These are phyloP conservation scores for Clitarchus hookeri DNA, from an alignment of 2,888 invertebrate genomes.

Conservation along the genomic window DNA sequence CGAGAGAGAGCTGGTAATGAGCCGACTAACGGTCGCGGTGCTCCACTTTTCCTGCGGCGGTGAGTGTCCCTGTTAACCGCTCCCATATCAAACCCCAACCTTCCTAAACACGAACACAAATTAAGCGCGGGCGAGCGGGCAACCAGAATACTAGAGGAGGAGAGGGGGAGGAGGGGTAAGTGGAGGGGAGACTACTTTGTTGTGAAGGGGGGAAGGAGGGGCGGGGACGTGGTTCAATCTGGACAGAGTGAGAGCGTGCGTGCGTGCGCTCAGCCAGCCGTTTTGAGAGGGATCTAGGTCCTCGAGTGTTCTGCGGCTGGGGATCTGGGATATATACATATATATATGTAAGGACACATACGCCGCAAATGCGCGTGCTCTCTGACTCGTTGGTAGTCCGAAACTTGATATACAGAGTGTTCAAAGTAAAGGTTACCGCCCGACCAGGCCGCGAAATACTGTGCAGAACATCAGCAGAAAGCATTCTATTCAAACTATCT, in stretches of 20 bases:
- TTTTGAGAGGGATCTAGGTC: not conserved
- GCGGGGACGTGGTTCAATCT: constrained; percentile 29
- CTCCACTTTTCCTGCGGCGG: not conserved
- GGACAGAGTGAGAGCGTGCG: constrained; percentile 6
- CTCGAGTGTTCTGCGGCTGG: too few species aligned
- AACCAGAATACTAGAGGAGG: not conserved
- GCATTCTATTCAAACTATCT: too few species aligned
- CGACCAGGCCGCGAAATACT: too few species aligned
- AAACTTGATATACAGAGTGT: too few species aligned
- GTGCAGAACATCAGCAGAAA: too few species aligned
- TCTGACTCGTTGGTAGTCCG: not conserved
- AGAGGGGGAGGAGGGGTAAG: not conserved
- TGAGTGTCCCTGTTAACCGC: constrained; percentile 10
- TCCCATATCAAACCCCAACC: constrained; percentile 36
- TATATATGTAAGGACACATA: not conserved
- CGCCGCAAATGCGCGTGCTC: not conserved
- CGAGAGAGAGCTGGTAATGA: not conserved
- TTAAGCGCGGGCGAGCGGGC: constrained; percentile 32
- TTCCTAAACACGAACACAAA: constrained; percentile 34
- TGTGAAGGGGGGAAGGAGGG: not conserved
- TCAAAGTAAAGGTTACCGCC: too few species aligned
- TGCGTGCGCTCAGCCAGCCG: not conserved
- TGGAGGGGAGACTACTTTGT: constrained; percentile 1
- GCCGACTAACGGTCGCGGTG: not conserved
- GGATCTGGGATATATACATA: too few species aligned